Percentiles rank a stretch among this genome's conserved stretches.
Conservation (phyloP, 2,113 vertebrate species). For the Axis porcinus region DNA sequence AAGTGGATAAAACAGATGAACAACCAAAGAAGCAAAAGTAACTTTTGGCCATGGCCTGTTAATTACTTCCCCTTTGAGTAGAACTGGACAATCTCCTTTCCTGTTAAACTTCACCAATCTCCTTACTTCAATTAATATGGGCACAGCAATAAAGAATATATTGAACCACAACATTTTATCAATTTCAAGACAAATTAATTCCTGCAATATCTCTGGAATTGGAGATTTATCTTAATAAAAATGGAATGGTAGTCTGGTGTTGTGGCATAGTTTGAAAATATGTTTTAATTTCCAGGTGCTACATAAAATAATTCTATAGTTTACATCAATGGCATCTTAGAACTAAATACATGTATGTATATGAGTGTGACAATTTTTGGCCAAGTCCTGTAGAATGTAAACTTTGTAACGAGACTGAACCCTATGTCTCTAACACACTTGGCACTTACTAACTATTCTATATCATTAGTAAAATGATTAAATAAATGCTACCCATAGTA, state of each 20-base stretch:
- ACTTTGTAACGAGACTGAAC: background rate
- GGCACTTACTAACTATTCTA: background rate
- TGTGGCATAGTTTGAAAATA: background rate
- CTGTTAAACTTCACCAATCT: background rate
- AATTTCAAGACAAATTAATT: background rate
- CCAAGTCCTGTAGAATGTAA: background rate
- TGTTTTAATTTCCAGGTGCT: background rate
- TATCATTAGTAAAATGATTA: background rate
- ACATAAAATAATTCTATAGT: background rate
- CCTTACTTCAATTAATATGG: background rate
- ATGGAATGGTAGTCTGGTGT: background rate
- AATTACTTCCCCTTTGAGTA: background rate
- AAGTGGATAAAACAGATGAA: background rate
- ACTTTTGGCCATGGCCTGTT: background rate
- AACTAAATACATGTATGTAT: background rate
- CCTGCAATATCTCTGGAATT: background rate
- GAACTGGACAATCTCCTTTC: background rate
- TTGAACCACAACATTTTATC: background rate
- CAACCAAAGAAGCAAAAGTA: background rate
- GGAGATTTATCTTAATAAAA: background rate
- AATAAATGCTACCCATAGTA: background rate
- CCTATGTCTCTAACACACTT: background rate
- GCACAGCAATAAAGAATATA: background rate
- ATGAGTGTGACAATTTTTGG: background rate
- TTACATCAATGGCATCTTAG: background rate